These are phyloP conservation scores for Bubalus kerabau DNA, from an alignment of 2,113 vertebrate genomes.

Conservation along the genomic window DNA sequence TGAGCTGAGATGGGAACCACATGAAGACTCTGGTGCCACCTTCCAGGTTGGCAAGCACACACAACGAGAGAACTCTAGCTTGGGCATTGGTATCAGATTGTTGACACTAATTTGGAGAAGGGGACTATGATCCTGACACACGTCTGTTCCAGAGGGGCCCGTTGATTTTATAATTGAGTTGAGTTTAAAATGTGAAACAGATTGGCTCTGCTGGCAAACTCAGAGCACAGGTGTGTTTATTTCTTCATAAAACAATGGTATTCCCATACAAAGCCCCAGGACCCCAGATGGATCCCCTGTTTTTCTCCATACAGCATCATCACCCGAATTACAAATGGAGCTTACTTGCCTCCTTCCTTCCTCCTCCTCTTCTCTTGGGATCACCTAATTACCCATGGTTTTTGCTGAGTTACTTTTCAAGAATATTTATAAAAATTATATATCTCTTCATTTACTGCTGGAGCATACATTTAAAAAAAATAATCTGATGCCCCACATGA, in stretches of 20 bases:
- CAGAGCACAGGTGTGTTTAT: conserved; percentile 57
- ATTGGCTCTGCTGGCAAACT: conserved; percentile 56
- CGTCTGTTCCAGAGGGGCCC: not conserved
- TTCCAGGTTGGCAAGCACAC: not conserved
- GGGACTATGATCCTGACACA: not conserved
- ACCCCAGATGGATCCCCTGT: conserved; percentile 41
- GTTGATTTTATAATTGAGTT: conserved; percentile 55
- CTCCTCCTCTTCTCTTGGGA: not conserved
- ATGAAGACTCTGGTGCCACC: not conserved
- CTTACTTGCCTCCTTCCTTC: not conserved
- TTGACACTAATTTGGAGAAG: conserved; percentile 37
- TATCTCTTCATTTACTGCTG: not conserved
- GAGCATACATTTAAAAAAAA: not conserved
- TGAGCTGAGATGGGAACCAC: not conserved
- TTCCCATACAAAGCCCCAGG: not conserved
- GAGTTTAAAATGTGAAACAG: conserved; percentile 64
- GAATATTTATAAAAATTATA: not conserved
- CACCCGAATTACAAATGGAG: conserved; percentile 18
- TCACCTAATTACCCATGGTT: not conserved
- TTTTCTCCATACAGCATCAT: not conserved
- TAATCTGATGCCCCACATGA: not conserved
- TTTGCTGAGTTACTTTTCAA: conserved; percentile 38
- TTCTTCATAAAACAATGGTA: conserved; percentile 57
- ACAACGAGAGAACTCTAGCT: not conserved
- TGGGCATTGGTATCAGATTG: not conserved